phyloP scores from a whole-genome alignment of 2,113 vertebrate genomes.

The Melanotaenia duboulayi region DNA sequence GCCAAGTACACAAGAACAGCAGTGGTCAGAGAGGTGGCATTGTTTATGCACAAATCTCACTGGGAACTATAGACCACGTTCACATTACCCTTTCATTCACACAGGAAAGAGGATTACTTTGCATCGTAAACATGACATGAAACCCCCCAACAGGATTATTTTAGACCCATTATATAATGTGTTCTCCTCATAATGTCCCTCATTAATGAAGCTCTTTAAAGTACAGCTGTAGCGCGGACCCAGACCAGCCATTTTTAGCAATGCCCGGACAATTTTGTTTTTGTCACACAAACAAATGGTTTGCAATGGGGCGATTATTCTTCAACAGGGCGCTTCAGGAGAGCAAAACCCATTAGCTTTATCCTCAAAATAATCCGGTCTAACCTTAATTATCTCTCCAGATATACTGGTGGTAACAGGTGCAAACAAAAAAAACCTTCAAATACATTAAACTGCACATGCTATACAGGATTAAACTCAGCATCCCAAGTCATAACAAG shows the following conservation, averaged over 20 bases:
- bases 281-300: not conserved
- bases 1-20: constrained; percentile 37
- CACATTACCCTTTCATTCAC: constrained; percentile 62
- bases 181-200: constrained; percentile 36
- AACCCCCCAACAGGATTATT: constrained; percentile 63
- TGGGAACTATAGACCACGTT: constrained; percentile 48
- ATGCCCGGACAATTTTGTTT: constrained; percentile 15
- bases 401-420: constrained; percentile 17
- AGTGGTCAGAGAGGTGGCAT: constrained; percentile 65
- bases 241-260: constrained; percentile 8
- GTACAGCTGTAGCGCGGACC: constrained; percentile 19
- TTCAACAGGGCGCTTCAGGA: constrained; percentile 2
- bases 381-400: constrained; percentile 29
- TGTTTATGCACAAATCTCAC: constrained; percentile 57
- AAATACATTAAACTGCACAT: constrained; percentile 37
- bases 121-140: constrained; percentile 55
- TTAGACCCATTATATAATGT: constrained; percentile 46
- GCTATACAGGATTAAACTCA: constrained; percentile 29
- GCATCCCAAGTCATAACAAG: constrained; percentile 49
- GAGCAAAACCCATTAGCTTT: constrained; percentile 30
- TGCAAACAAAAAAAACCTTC: constrained; percentile 23
- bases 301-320: constrained; percentile 1
- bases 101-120: constrained; percentile 69
- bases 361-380: constrained; percentile 16
- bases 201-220: constrained; percentile 60